Base-by-base conservation (phyloP, 2,797 vertebrate species). In the Ctenosaura bakeri region DNA sequence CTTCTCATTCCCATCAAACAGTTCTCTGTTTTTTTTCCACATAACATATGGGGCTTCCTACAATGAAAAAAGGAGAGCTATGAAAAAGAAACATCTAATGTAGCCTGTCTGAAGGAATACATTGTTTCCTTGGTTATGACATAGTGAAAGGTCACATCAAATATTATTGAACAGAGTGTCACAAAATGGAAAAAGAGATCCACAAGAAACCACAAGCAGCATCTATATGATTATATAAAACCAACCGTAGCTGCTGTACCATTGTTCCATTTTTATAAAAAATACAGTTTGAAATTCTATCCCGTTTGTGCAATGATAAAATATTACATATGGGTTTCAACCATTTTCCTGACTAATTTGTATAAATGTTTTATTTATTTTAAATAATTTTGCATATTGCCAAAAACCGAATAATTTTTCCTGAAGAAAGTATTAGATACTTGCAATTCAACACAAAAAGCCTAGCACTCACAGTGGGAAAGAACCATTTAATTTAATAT, bases 31-130 rank as follows among this genome's bases (percentile, higher is more conserved):
- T 98, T 99, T 99, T 98, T 99, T 99, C 97, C 99, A 98, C 99
- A 99, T 99, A 97, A 99, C 99, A 93, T 99, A 99, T 81, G 99
- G 99, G 92, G 99, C 98, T 97, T 99, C 99, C 99, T 99, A 98
- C 96, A 98, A 97, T 94, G 95, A 98, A 96, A 98, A 97, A 97
- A 97, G 94, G 89, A 97, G 90, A 97, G 97, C 97, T 97, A 96
- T 98, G 97, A 98, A 97, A 96, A 94, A 97, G 96, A 97, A 96
- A 96, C 95, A 95, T 79, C 93, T 82, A 54, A 22, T 85, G 94
- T 88, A 92, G 26, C 87, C 71, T 95, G 93, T 77, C 86, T 93
- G 95, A 95, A 91, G 69, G 78, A 93, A 90, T 73, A 92, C 88
- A 88, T 85, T 89, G 94, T 79, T 91, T 86, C 80, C 83, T 86